Conservation (phyloP, 2,113 vertebrate species). For the Neogobius melanostomus region DNA sequence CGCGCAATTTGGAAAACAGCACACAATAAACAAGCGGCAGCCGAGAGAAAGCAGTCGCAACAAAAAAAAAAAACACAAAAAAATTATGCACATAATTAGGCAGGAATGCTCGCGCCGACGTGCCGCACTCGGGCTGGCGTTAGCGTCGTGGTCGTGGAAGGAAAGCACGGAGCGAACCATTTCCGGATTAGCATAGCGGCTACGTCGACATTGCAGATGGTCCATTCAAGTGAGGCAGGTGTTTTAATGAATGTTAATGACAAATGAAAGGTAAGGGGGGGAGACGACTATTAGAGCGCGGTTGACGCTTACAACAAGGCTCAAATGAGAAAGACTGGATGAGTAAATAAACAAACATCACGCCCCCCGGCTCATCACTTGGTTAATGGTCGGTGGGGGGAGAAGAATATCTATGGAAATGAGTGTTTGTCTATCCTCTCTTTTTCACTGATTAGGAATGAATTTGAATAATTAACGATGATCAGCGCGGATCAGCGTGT, state of each 20-base stretch:
- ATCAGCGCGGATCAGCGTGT: constrained; percentile 71
- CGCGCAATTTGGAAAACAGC: constrained; percentile 64
- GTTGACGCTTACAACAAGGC: constrained; percentile 70
- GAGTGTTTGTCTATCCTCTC: constrained; percentile 75
- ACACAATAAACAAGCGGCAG: constrained; percentile 68
- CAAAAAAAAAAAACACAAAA: neutral
- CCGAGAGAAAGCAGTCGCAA: constrained; percentile 30
- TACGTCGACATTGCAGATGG: constrained; percentile 71
- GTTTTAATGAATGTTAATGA: constrained; percentile 83
- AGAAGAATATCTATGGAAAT: constrained; percentile 78
- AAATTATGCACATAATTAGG: constrained; percentile 69
- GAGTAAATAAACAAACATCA: constrained; percentile 73
- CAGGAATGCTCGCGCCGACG: constrained; percentile 11
- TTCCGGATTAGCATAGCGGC: constrained; percentile 51
- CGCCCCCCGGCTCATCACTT: constrained; percentile 72
- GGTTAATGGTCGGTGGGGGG: constrained; percentile 70
- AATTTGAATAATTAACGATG: constrained; percentile 78
- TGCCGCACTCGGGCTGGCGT: constrained; percentile 4
- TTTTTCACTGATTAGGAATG: constrained; percentile 76
- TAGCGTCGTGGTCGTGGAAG: constrained; percentile 13
- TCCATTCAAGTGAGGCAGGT: constrained; percentile 76
- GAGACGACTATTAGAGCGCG: constrained; percentile 73
- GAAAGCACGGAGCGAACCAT: constrained; percentile 44
- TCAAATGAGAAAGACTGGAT: constrained; percentile 67
- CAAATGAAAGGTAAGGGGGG: constrained; percentile 78